Percentiles rank a stretch among this genome's conserved stretches.
phyloP scores from a whole-genome alignment of 2,113 vertebrate species.

The Aix galericulata region DNA sequence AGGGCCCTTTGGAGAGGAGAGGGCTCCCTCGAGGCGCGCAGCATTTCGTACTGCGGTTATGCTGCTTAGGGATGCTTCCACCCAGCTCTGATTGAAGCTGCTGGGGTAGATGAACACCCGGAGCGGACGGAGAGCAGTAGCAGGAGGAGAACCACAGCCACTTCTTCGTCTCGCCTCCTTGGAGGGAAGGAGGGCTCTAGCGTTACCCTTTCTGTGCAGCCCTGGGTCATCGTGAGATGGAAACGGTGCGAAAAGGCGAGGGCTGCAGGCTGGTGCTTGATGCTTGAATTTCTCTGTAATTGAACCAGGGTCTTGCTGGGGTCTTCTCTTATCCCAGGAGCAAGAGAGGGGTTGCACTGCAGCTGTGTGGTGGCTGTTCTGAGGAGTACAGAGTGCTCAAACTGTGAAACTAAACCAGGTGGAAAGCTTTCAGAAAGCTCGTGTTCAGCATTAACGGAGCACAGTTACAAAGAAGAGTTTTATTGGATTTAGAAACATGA shows the following conservation, averaged over 20 bases:
- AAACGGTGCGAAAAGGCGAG: neutral
- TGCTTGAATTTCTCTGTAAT: neutral
- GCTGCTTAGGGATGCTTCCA: neutral
- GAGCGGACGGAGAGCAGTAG: neutral
- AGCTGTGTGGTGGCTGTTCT: neutral
- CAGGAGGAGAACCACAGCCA: neutral
- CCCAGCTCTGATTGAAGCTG: neutral
- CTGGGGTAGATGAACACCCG: neutral
- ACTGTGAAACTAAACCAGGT: slow-evolving; percentile 17
- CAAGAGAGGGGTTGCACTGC: neutral
- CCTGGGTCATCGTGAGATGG: accelerated
- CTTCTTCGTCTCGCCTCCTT: neutral
- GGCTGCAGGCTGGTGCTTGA: neutral
- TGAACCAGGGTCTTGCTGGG: neutral
- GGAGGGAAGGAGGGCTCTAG: neutral
- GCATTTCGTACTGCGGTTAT: neutral
- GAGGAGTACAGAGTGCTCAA: neutral
- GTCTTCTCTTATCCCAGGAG: neutral
- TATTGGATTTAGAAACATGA: neutral
- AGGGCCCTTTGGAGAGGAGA: neutral
- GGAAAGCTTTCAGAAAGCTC: neutral
- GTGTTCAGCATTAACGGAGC: neutral
- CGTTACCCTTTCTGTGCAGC: neutral
- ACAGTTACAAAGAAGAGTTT: neutral
- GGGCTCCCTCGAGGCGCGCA: neutral